phyloP scores from a whole-genome alignment of 2,113 vertebrate genomes.

The Melanerpes aurifrons region DNA sequence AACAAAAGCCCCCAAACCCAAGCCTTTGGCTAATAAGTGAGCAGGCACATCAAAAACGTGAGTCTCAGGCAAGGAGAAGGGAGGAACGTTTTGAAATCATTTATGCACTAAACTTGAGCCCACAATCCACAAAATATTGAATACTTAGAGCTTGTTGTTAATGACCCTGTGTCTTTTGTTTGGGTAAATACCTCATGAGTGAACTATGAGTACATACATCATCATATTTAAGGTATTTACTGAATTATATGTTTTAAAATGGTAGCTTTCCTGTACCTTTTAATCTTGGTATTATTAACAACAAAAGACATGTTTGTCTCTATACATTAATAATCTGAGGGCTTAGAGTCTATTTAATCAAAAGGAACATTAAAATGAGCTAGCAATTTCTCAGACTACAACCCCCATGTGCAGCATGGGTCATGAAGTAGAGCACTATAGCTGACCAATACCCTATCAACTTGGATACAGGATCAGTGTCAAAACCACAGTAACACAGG shows the following conservation, averaged over 20 bases:
- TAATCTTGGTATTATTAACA: slow-evolving; percentile 6
- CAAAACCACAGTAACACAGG: background rate
- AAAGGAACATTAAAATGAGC: background rate
- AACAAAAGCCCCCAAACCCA: background rate
- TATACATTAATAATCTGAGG: background rate
- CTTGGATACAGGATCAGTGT: background rate
- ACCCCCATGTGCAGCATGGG: accelerated
- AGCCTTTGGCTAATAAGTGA: background rate
- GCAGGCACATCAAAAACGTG: background rate
- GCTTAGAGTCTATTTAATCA: background rate
- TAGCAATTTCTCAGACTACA: background rate
- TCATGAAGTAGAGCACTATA: background rate
- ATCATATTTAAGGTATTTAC: slow-evolving; percentile 32
- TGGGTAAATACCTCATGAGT: slow-evolving; percentile 41
- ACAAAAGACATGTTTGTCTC: background rate
- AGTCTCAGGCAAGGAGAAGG: background rate
- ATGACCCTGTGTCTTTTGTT: slow-evolving; percentile 11
- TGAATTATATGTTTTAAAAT: slow-evolving; percentile 7
- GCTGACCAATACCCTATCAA: background rate
- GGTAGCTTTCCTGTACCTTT: slow-evolving; percentile 18
- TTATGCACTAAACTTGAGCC: background rate
- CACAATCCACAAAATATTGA: background rate
- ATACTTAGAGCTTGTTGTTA: slow-evolving; percentile 1
- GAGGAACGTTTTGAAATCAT: background rate
- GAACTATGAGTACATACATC: slow-evolving; percentile 13